Percentiles rank a stretch among this genome's conserved stretches.
These are phyloP conservation scores for Promerops cafer DNA, from an alignment of 2,113 vertebrate species.

Conservation along the genomic window DNA sequence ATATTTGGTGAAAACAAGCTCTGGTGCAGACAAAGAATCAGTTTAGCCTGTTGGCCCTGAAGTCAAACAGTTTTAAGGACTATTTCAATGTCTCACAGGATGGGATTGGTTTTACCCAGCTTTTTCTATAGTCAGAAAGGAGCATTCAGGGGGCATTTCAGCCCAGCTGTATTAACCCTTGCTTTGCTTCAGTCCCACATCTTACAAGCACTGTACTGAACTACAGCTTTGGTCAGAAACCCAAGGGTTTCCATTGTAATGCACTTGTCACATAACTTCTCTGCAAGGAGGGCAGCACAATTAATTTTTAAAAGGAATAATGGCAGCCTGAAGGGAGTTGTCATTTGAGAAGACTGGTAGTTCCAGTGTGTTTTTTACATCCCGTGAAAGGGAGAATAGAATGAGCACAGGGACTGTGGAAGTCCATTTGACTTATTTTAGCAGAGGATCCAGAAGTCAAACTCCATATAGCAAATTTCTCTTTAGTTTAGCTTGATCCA, in stretches of 20 bases:
- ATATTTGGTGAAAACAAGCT: neutral
- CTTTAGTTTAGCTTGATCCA: neutral
- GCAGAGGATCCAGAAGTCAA: neutral
- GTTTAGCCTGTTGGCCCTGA: neutral
- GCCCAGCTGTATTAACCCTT: neutral
- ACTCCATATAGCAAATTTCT: neutral
- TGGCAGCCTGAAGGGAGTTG: neutral
- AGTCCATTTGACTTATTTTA: neutral
- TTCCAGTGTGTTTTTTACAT: neutral
- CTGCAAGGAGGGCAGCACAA: neutral
- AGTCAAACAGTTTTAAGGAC: neutral
- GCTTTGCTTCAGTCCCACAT: neutral
- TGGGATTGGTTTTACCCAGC: neutral
- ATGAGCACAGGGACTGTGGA: neutral
- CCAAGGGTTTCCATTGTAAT: neutral
- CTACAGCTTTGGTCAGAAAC: neutral
- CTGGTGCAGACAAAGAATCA: neutral
- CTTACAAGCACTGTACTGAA: neutral
- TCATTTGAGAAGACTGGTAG: neutral
- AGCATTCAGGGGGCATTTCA: neutral
- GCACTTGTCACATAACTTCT: neutral
- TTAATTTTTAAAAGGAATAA: neutral
- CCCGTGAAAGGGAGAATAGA: fast-evolving
- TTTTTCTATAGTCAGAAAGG: neutral
- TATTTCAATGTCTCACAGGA: neutral